Base-by-base conservation (phyloP, 1,140 invertebrate genomes). In the Chionoecetes opilio region DNA sequence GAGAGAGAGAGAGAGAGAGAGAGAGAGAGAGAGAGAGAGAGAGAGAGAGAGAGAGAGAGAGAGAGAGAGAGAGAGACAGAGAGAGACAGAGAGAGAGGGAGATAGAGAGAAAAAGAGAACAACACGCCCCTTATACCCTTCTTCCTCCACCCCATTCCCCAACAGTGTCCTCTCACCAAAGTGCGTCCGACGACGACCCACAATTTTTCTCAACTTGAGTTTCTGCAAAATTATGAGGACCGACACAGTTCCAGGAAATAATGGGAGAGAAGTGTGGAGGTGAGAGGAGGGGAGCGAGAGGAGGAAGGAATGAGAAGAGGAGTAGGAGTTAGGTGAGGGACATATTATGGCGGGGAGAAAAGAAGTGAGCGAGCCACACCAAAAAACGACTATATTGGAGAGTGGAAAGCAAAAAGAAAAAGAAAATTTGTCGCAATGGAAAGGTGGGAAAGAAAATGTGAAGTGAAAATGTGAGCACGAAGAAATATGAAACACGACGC, bases 211-310 rank as follows among this genome's bases (percentile, higher is more conserved):
- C 63, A 75, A 75, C 63, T 75, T 75, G 63, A 75, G 63, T 75
- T 75, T 75, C 63, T 75, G 63, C 63, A 75, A 75, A 75, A 75
- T 75, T 75, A 75, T 75, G 63, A 75, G 63, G n/a, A 75, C 63
- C 63, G 63, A 75, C 63, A 75, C 63, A 75, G 21, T 75, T 75
- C 63, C 63, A n/a, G 63, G 63, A 75, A 75, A 75, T 75, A 75
- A 75, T 75, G 63, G 63, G n/a, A 75, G 63, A 75, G 63, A 75
- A n/a, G n/a, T 75, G 63, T 75, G 63, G 63, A 75, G 63, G 63
- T 75, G 63, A n/a, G 63, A 75, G 63, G 63, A 75, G 6, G 63
- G 21, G n/a, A n/a, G 63, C 21, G 63, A 75, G 63, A n/a, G 53
- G 21, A 26, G 53, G 21, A 26, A 26, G 17, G 9, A 21, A 26